Evolutionary conservation across 2,797 vertebrate genomes (phyloP).

Genomic region (Scyliorhinus canicula): DNA sequence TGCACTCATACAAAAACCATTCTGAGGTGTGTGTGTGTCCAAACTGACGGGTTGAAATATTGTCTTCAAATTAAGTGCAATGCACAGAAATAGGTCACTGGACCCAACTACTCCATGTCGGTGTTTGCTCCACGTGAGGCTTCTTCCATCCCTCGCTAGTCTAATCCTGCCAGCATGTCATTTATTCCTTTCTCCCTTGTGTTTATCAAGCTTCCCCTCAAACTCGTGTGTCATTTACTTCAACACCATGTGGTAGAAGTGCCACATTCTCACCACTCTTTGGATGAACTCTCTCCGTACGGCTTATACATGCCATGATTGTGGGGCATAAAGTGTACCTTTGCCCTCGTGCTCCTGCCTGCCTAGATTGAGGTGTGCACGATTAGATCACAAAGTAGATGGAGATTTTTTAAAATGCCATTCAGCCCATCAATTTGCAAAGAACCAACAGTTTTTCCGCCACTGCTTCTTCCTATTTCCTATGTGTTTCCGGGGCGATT

Average conservation of each 20-base stretch:
- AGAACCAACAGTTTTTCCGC: background rate
- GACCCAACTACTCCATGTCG: background rate
- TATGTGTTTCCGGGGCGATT: too few relatives aligned
- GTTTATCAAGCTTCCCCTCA: background rate
- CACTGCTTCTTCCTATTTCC: too few relatives aligned
- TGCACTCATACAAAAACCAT: background rate
- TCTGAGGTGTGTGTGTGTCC: background rate
- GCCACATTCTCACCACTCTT: background rate
- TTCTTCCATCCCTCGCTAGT: background rate
- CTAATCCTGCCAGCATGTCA: background rate
- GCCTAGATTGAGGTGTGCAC: background rate
- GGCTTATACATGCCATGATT: background rate
- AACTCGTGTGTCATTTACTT: background rate
- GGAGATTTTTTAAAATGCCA: background rate
- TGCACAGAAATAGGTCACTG: background rate
- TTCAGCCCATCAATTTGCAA: background rate
- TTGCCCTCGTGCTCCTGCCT: background rate
- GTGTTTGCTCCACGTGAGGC: background rate
- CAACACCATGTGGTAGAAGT: background rate
- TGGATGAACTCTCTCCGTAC: background rate
- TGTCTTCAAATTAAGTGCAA: background rate
- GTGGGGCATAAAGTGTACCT: too few relatives aligned
- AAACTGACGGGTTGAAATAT: background rate
- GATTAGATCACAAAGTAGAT: background rate
- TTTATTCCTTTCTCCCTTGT: background rate